These are phyloP conservation scores for Acleris sparsana DNA, from an alignment of 2,888 invertebrate genomes.

Conservation along the genomic window DNA sequence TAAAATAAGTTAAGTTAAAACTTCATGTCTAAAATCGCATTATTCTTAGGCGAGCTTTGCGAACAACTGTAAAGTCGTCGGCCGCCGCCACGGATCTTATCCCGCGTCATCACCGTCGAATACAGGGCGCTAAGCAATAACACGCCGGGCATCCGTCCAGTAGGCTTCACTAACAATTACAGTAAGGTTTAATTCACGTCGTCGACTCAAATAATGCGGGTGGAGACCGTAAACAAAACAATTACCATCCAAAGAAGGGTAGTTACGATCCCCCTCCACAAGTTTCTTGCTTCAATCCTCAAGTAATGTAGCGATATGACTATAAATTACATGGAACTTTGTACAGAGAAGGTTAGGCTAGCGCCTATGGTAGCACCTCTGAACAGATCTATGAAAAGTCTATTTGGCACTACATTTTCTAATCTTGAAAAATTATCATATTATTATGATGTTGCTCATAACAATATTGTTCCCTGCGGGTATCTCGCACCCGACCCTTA, in stretches of 20 bases:
- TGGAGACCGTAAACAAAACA: constrained; percentile 66
- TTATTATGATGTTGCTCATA: background rate
- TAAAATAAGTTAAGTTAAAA: background rate
- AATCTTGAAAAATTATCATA: background rate
- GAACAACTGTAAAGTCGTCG: constrained; percentile 19
- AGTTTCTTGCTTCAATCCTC: constrained; percentile 55
- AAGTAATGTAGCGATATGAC: constrained; percentile 60
- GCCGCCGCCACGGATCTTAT: constrained; percentile 18
- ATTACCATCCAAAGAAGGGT: constrained; percentile 62
- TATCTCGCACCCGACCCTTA: no score
- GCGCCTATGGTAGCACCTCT: background rate
- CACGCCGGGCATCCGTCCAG: constrained; percentile 45
- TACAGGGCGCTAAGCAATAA: constrained; percentile 4
- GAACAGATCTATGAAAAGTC: constrained; percentile 12
- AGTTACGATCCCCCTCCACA: constrained; percentile 62
- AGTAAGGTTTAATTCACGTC: constrained; percentile 61
- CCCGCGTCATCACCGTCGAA: constrained; percentile 23
- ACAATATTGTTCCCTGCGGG: background rate
- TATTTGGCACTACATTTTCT: background rate
- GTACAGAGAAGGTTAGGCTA: constrained; percentile 35
- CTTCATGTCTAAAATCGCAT: background rate
- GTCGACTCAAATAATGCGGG: constrained; percentile 59
- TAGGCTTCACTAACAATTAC: constrained; percentile 62
- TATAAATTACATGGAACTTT: constrained; percentile 61
- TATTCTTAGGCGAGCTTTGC: constrained; percentile 11